Evolutionary conservation across 2,888 invertebrate genomes (phyloP), one percentile per base, ranked within the genome.

Genomic region (Caenorhabditis becei): DNA sequence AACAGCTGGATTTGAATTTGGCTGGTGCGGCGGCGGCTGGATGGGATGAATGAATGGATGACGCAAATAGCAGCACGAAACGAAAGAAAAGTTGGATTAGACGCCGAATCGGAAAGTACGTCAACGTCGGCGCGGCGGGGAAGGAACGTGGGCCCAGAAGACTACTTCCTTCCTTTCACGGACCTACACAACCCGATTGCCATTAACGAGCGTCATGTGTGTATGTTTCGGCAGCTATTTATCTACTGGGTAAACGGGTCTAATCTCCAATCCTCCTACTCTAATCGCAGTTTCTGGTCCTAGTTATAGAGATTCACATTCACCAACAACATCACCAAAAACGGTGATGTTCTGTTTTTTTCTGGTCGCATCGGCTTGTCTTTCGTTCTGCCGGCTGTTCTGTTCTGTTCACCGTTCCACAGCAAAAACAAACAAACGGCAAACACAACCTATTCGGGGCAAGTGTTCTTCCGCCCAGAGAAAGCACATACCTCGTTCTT

Each of bases 401-500:
- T 32, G 32, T 32, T 32, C 49, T 51, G 24, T 51, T 51, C 24
- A 51, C 24, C 51, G 24, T 14, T 24, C 14, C 14, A 11, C 51
- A 51, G 51, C 37, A 53, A 62, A 77, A 77, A 77, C 62, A 61
- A 67, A 66, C 37, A 67, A 56, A 18, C 54, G 37, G n/a, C 32
- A 32, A 32, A 4, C 32, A 4, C n/a, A 10, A 47, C 32, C 23
- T 28, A 47, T 47, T 24, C 51, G 32, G 32, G 32, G 32, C 32
- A 32, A 32, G 32, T 10, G 32, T 32, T 37, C 14, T 3, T 44
- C 44, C 28, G 20, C 56, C 11, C 2, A 20, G 16, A 63, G 63
- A 72, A 66, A 53, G 61, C 20, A 69, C 67, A 63, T 69, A 67
- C 63, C 69, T 24, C 54, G 14, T 14, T 41, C 54, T 61, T 79